phyloP scores from a whole-genome alignment of 1,140 invertebrate genomes.

The Phocides pigmalion region DNA sequence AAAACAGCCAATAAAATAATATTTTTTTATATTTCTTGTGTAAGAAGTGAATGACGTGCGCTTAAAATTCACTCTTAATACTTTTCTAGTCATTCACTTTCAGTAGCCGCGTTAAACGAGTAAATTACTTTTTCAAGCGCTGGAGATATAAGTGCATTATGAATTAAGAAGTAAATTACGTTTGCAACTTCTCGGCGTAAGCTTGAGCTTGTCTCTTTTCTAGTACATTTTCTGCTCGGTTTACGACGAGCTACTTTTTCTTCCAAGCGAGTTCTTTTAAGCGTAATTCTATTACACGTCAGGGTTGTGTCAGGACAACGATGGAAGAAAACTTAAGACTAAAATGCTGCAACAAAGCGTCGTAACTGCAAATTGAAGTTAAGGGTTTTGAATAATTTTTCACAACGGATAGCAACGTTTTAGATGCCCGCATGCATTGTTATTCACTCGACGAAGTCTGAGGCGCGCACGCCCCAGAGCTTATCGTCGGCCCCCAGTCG shows the following conservation, averaged over 20 bases:
- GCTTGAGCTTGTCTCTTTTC: constrained; percentile 38
- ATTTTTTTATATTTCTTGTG: not conserved
- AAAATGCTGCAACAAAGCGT: constrained; percentile 49
- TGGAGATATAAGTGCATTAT: constrained; percentile 43
- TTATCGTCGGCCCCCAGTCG: constrained; percentile 77
- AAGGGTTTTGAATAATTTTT: constrained; percentile 47
- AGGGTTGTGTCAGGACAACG: constrained; percentile 45
- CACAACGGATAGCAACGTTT: constrained; percentile 60
- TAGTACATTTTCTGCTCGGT: constrained; percentile 46
- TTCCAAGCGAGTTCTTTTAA: constrained; percentile 52
- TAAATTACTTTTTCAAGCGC: constrained; percentile 37
- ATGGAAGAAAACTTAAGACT: constrained; percentile 33
- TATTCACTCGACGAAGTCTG: constrained; percentile 75
- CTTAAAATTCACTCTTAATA: constrained; percentile 5
- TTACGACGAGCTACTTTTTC: constrained; percentile 52
- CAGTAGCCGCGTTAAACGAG: constrained; percentile 29
- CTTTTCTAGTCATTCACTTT: constrained; percentile 25
- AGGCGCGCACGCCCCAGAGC: constrained; percentile 74
- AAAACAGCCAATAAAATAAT: too few relatives aligned
- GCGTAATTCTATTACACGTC: constrained; percentile 57
- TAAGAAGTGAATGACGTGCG: not conserved
- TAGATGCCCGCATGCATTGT: constrained; percentile 72
- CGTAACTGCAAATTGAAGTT: constrained; percentile 24
- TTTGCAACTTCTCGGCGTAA: constrained; percentile 46
- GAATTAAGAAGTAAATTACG: constrained; percentile 50